These are phyloP conservation scores for Diaperis boleti DNA, from an alignment of 2,888 invertebrate genomes.

Conservation along the genomic window DNA sequence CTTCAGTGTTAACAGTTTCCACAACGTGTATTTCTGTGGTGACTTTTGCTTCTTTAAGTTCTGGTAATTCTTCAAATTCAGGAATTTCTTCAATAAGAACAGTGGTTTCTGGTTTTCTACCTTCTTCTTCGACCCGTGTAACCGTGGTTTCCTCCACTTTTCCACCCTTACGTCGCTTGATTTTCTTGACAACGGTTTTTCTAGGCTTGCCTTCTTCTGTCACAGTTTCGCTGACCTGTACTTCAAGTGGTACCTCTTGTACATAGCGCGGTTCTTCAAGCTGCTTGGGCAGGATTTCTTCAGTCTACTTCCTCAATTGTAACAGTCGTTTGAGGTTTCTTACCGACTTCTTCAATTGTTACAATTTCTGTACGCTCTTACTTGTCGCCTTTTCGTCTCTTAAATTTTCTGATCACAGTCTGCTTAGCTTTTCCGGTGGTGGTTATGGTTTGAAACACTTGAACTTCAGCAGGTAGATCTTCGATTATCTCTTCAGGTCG, in stretches of 20 bases:
- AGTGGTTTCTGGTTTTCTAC: constrained; percentile 58
- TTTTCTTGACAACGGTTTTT: constrained; percentile 54
- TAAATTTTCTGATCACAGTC: too few relatives aligned
- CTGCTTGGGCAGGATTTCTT: constrained; percentile 41
- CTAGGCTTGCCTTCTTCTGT: constrained; percentile 58
- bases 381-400: too few relatives aligned
- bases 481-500: too few relatives aligned
- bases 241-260: constrained; percentile 56
- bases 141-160: constrained; percentile 64
- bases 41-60: constrained; percentile 12
- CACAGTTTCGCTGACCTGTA: constrained; percentile 54
- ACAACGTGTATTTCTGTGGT: constrained; percentile 51
- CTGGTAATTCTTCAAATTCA: constrained; percentile 40
- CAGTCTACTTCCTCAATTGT: constrained; percentile 45
- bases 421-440: too few relatives aligned
- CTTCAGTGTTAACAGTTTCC: constrained; percentile 59
- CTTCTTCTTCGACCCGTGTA: constrained; percentile 60
- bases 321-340: constrained; percentile 64
- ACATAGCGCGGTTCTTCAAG: constrained; percentile 48
- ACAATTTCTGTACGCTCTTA: too few relatives aligned
- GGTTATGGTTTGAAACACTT: too few relatives aligned
- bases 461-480: too few relatives aligned
- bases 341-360: constrained; percentile 66
- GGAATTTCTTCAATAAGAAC: constrained; percentile 53
- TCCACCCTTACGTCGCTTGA: constrained; percentile 60